A percentile compares a stretch with the other conserved stretches of the same genome.
Evolutionary conservation across 2,113 vertebrate species (phyloP).

Genomic region (Siniperca chuatsi): DNA sequence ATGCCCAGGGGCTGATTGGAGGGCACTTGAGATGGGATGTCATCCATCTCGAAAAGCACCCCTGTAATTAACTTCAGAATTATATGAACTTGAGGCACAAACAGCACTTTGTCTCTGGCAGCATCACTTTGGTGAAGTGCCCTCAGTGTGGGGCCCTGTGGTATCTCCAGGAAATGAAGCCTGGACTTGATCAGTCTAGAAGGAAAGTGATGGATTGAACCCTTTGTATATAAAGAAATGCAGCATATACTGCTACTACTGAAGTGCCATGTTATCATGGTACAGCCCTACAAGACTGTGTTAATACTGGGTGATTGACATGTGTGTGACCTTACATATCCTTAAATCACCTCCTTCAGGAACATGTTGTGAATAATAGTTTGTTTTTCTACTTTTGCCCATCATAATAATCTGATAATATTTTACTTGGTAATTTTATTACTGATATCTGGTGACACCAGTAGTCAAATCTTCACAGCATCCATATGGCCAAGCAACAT

Average conservation of each 20-base stretch:
- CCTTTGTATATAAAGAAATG: not conserved
- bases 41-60: conserved; percentile 32
- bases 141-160: not conserved
- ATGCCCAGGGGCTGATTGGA: conserved; percentile 34
- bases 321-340: not conserved
- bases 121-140: conserved; percentile 8
- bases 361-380: too few species aligned
- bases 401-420: too few species aligned
- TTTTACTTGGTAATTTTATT: too few species aligned
- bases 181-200: not conserved
- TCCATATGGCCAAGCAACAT: too few species aligned
- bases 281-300: not conserved
- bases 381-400: too few species aligned
- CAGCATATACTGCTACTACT: not conserved
- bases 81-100: conserved; percentile 26
- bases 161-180: not conserved
- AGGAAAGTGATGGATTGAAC: not conserved
- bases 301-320: not conserved
- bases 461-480: too few species aligned
- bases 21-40: conserved; percentile 25
- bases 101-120: conserved; percentile 26
- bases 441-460: too few species aligned
- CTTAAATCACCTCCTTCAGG: too few species aligned
- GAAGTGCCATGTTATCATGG: not conserved
- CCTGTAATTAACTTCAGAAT: conserved; percentile 49